Conservation (phyloP, 2,888 invertebrate genomes). For the Willowsia nigromaculata region DNA sequence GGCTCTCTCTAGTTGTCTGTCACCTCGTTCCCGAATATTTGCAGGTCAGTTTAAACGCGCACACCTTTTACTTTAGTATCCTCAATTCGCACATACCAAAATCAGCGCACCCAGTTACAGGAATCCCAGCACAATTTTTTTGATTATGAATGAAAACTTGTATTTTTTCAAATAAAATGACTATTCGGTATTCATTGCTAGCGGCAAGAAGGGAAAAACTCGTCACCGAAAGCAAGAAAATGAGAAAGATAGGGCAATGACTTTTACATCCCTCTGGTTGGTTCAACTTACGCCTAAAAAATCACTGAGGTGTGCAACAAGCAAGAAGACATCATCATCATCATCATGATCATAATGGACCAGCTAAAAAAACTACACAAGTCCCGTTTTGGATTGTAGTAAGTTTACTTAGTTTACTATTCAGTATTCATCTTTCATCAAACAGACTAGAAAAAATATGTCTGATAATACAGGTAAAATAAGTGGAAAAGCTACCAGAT, state of each 20-base stretch:
- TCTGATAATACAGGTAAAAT: not conserved
- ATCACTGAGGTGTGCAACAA: constrained; percentile 65
- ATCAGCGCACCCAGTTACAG: not conserved
- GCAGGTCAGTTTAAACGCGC: not conserved
- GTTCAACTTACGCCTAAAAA: constrained; percentile 32
- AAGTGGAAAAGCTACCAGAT: not conserved
- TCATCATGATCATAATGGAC: not conserved
- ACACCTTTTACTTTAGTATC: not conserved
- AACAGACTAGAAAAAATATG: not conserved
- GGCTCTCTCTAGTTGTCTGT: too few species aligned
- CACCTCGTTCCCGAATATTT: not conserved
- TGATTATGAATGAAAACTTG: not conserved
- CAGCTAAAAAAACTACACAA: not conserved
- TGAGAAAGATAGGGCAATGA: constrained; percentile 59
- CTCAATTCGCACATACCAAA: too few species aligned
- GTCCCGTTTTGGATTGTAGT: not conserved
- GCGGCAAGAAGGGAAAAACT: not conserved
- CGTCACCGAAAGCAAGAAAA: not conserved
- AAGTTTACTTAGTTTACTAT: not conserved
- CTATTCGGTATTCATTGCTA: not conserved
- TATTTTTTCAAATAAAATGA: not conserved
- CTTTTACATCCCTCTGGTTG: constrained; percentile 31
- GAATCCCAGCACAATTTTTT: not conserved
- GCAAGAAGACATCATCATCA: not conserved
- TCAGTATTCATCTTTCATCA: not conserved